These are phyloP conservation scores for Bambusicola thoracicus DNA, from an alignment of 2,113 vertebrate genomes.

Conservation along the genomic window DNA sequence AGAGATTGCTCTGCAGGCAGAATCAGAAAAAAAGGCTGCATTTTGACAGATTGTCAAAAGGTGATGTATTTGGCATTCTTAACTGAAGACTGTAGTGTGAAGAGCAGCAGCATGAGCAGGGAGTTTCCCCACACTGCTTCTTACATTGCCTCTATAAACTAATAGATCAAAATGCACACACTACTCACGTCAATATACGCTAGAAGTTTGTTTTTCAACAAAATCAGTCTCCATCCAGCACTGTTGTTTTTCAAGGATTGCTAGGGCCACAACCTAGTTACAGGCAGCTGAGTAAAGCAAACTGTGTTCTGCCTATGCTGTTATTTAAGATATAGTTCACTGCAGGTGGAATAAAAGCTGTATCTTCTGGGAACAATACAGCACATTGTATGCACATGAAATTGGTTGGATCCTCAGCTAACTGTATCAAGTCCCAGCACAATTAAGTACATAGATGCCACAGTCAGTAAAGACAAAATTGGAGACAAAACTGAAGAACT, in stretches of 20 bases:
- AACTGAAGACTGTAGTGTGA: not conserved
- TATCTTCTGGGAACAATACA: not conserved
- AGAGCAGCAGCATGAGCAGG: not conserved
- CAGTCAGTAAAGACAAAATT: not conserved
- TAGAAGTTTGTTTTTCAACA: not conserved
- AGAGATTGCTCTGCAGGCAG: constrained; percentile 25
- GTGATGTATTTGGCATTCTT: constrained; percentile 19
- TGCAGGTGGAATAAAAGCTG: not conserved
- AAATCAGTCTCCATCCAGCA: not conserved
- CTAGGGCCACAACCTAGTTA: not conserved
- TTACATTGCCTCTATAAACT: not conserved
- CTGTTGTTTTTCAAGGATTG: not conserved
- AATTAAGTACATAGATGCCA: not conserved
- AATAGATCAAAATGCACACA: not conserved
- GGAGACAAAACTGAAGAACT: not conserved
- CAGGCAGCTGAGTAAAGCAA: constrained; percentile 1
- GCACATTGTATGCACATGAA: not conserved
- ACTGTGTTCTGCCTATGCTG: not conserved
- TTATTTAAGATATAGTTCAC: constrained; percentile 28
- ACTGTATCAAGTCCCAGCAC: not conserved
- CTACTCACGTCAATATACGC: not conserved
- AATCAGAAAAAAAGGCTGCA: not conserved
- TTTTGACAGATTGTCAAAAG: constrained; percentile 17
- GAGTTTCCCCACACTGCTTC: not conserved
- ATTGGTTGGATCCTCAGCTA: not conserved